Evolutionary conservation across 2,113 vertebrate genomes (phyloP), one percentile per base, ranked within the genome.

Genomic region (Rhegmatorhina hoffmannsi): DNA sequence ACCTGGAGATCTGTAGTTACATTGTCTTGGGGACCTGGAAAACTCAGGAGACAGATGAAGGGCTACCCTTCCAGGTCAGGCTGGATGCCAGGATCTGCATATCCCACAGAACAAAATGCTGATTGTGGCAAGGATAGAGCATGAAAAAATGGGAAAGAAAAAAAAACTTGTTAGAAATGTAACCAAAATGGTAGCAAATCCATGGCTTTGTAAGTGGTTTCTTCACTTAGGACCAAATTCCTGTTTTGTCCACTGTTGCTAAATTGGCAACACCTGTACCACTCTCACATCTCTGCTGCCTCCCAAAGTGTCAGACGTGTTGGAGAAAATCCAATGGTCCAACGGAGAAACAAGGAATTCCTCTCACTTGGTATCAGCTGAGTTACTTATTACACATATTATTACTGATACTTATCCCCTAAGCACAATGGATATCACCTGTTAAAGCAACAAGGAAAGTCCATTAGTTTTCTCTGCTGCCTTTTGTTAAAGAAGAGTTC

Each of bases 71-170:
- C n/a, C 50, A 73, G 55, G 69, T 25, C 12, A 36, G 25, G 31
- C 83, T 78, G 36, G 38, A 29, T 63, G 34, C 43, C 13, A 2
- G 13, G 0, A 1, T 53, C 7, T 59, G 4, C 3, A 2, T 66
- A 24, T 19, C 9, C 13, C 1, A 4, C 4, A 55, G 62, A 64
- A 73, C 25, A 50, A 69, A 79, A 40, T 28, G 31, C 28, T 74
- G 43, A 50, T n/a, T 33, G 17, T 85, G 74, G 20, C 17, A 46
- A 73, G 14, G 52, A 26, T 2, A 66, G 15, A 36, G 25, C 0
- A 43, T 44, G 49, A 50, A 82, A 59, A 92, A 70, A 36, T 17
- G 17, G 11, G 20, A 83, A 24, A 80, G 62, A 13, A 17, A 73
- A 66, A 40, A 31, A 36, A 53, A 6, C 53, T 33, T 38, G 31